phyloP scores from a whole-genome alignment of 2,113 vertebrate genomes.

The Bagarius yarrelli region DNA sequence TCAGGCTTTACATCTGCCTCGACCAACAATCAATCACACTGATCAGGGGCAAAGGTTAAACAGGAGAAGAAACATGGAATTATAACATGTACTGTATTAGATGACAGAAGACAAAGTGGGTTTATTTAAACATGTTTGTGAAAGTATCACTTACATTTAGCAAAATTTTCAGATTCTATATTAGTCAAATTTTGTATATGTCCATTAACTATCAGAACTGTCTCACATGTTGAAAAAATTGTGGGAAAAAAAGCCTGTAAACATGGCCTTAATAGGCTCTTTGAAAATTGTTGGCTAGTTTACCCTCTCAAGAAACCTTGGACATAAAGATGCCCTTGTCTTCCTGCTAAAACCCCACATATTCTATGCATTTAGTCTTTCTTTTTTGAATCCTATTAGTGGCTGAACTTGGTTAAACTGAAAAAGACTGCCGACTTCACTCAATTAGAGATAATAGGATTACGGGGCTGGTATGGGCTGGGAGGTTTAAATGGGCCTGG shows the following conservation, averaged over 20 bases:
- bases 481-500: constrained; percentile 82
- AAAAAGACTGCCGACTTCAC: constrained; percentile 85
- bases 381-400: constrained; percentile 84
- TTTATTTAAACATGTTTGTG: not conserved
- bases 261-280: not conserved
- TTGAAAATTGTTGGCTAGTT: constrained; percentile 20
- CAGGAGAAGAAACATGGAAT: not conserved
- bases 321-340: constrained; percentile 47
- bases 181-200: not conserved
- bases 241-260: not conserved
- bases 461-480: constrained; percentile 82
- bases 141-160: not conserved
- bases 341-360: constrained; percentile 67
- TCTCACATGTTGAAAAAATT: not conserved
- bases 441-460: constrained; percentile 96
- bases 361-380: constrained; percentile 69
- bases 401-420: constrained; percentile 86
- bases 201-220: not conserved
- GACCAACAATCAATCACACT: constrained; percentile 13
- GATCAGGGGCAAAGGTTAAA: constrained; percentile 43
- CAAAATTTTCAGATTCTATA: not conserved
- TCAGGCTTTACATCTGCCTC: constrained; percentile 6
- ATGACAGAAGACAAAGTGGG: not conserved
- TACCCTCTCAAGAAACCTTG: constrained; percentile 8
- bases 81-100: not conserved